Evolutionary conservation across 2,113 vertebrate species (phyloP).

Genomic region (Corynorhinus townsendii): DNA sequence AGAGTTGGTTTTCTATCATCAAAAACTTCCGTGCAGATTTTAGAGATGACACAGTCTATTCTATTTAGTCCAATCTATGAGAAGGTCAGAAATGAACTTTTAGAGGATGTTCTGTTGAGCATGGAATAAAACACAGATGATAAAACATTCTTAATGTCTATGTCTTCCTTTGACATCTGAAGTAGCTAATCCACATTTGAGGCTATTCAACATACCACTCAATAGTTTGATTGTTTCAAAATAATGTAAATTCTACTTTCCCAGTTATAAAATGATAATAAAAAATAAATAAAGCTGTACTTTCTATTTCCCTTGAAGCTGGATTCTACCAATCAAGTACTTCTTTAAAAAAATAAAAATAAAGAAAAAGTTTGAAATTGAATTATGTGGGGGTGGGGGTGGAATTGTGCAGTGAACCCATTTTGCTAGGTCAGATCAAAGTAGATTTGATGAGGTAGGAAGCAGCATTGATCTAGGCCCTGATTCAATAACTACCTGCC

Average conservation of each 20-base stretch:
- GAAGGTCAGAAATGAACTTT: neutral
- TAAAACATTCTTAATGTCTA: neutral
- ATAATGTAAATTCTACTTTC: neutral
- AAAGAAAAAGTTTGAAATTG: neutral
- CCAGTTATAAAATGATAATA: neutral
- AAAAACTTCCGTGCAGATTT: neutral
- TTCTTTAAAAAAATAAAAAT: neutral
- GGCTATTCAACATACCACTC: neutral
- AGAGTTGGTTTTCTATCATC: neutral
- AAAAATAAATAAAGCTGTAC: neutral
- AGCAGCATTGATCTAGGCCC: neutral
- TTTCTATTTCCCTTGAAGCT: neutral
- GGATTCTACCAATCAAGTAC: neutral
- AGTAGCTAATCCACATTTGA: neutral
- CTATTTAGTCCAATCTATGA: neutral
- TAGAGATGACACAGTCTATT: neutral
- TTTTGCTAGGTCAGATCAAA: neutral
- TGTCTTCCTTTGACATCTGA: neutral
- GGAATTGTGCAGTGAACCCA: neutral
- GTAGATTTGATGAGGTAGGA: neutral
- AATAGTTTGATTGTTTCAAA: neutral
- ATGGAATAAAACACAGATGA: constrained; percentile 10
- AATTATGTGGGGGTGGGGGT: neutral
- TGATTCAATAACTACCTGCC: neutral
- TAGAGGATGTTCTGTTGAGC: neutral